Evolutionary conservation across 2,888 invertebrate genomes (phyloP).

Genomic region (Drosophila pseudotakahashii): DNA sequence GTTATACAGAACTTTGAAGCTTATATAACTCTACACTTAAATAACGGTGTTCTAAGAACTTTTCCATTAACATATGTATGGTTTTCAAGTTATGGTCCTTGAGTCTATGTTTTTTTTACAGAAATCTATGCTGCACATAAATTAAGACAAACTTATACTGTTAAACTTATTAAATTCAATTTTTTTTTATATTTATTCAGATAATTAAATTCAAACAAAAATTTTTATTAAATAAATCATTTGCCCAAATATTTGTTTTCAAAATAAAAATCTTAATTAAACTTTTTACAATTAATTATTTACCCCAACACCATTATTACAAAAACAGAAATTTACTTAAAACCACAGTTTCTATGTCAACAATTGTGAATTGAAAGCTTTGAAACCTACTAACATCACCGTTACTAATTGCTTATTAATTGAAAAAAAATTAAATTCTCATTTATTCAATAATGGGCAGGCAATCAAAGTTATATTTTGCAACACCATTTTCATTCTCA

Average conservation of each 20-base stretch:
- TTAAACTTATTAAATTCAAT: too few species aligned
- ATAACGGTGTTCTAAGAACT: background rate
- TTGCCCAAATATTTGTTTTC: too few species aligned
- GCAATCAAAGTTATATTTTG: constrained; percentile 5
- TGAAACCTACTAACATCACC: background rate
- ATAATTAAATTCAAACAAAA: too few species aligned
- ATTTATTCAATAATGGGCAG: constrained; percentile 20
- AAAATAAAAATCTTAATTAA: too few species aligned
- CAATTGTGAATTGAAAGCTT: background rate
- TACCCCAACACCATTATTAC: background rate
- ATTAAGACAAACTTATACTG: too few species aligned
- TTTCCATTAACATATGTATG: background rate
- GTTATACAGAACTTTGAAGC: background rate
- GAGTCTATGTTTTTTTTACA: background rate
- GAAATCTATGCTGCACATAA: too few species aligned
- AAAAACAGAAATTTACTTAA: constrained; percentile 2
- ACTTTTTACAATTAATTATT: too few species aligned
- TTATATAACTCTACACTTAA: constrained; percentile 2
- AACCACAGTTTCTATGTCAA: background rate
- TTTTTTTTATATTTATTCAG: too few species aligned
- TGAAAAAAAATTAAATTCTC: constrained; percentile 33
- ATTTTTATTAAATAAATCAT: too few species aligned
- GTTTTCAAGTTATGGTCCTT: background rate
- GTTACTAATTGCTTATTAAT: constrained; percentile 39
- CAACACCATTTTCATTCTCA: background rate